Evolutionary conservation across 2,888 invertebrate genomes (phyloP), one percentile per base, ranked within the genome.

Genomic region (Gasteruption jaculator): DNA sequence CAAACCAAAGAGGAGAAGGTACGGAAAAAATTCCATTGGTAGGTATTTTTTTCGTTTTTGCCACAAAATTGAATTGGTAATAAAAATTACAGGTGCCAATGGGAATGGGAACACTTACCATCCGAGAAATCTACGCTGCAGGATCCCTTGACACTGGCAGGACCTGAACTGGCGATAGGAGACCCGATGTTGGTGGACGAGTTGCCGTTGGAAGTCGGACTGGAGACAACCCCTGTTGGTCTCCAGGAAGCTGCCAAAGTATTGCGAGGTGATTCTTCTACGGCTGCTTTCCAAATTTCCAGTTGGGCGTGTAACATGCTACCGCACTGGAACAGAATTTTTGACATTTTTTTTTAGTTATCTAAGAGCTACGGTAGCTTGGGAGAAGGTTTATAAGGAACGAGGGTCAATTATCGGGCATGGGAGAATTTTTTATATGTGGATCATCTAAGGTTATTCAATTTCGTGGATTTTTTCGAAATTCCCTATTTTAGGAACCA

Each of bases 241-340:
- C 63, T 63, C 68, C 69, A 66, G 25, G 65, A 61, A 33, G 63
- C 60, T 5, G 69, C 61, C 36, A 67, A 44, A 14, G 74, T 55
- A 72, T 77, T 55, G 64, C 68, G 74, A 68, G 78, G 63, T 73
- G 80, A 72, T 68, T 79, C 77, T 49, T 71, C 71, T 36, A 72
- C 72, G 6, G 88, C 87, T 45, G 86, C 86, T 71, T 89, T 90
- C 91, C 92, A 93, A 57, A 93, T 88, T 71, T 92, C 91, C 61
- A 93, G 73, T 64, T 91, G 90, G 18, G 91, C 91, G 71, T 86
- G 85, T 50, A 93, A 71, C 57, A 86, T 86, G 66, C 86, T 85
- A 33, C 91, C 91, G 61, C 85, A 83, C 90, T 90, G 74, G 3
- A 62, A 62, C 50, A 22, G 30, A 12, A 30, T n/a, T 18, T 5